Evolutionary conservation across 1,140 invertebrate species (phyloP), one percentile per base, ranked within the genome.

Genomic region (Leptoteleia sp.): DNA sequence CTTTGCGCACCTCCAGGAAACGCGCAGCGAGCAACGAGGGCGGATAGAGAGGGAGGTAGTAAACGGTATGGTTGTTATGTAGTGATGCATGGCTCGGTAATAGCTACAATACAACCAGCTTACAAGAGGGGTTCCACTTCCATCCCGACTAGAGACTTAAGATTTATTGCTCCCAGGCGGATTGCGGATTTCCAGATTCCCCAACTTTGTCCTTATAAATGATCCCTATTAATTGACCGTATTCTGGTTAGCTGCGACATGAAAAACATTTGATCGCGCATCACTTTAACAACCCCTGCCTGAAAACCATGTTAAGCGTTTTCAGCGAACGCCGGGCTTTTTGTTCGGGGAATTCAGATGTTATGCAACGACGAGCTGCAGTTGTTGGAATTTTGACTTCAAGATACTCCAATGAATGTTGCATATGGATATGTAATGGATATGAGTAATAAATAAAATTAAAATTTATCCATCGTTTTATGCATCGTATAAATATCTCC

Each of bases 91-190:
- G 85, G 86, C 87, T 86, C 71, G 84, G 88, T 89, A 89, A 89
- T 89, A 88, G 87, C 87, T 88, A 89, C 87, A 86, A 89, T 89
- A 89, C 88, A 89, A 88, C 83, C 85, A 87, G 87, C 87, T 89
- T 88, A 88, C 86, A 86, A 86, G 88, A 88, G 87, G 83, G 87
- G 84, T 84, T 85, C 83, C 83, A 80, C 83, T 86, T 84, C 81
- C 79, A 84, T 82, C 71, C 78, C 61, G 70, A 19, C 77, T 78
- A 52, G 76, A 83, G 85, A 86, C 86, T 87, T 82, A 82, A 89
- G 87, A 89, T 89, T 89, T 89, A 89, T 89, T 87, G 86, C 86
- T 83, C 83, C 82, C 82, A 68, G 82, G 81, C 82, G 86, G 85
- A 87, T 86, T 84, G 85, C 82, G 84, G 87, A 89, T 88, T 89